phyloP scores from a whole-genome alignment of 2,888 invertebrate species.

The Galeruca laticollis region DNA sequence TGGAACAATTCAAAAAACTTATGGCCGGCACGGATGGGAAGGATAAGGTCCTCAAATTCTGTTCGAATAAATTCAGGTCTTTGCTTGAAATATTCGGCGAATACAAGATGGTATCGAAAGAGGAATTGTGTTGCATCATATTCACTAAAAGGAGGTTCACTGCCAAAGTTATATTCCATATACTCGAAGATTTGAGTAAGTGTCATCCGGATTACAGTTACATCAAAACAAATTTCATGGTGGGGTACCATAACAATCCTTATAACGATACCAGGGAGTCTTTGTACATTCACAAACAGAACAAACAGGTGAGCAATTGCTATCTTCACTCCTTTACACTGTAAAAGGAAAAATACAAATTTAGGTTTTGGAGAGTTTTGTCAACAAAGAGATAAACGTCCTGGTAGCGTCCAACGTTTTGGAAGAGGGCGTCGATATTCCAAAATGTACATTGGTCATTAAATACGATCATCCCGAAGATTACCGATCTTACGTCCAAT shows the following conservation, averaged over 20 bases:
- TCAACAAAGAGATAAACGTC: constrained; percentile 73
- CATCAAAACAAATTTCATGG: constrained; percentile 78
- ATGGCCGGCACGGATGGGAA: constrained; percentile 67
- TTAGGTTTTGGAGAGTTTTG: constrained; percentile 71
- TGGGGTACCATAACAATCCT: constrained; percentile 75
- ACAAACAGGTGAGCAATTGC: constrained; percentile 61
- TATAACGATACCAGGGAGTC: constrained; percentile 71
- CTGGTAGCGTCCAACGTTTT: constrained; percentile 83
- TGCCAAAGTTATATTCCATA: constrained; percentile 79
- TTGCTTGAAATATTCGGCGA: constrained; percentile 74
- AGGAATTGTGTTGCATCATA: constrained; percentile 76
- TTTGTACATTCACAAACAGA: constrained; percentile 67
- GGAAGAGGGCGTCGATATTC: constrained; percentile 92
- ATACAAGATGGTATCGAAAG: constrained; percentile 67
- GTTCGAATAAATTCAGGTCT: constrained; percentile 72
- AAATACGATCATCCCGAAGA: constrained; percentile 79
- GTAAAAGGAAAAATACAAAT: no score
- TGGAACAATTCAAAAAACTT: constrained; percentile 68
- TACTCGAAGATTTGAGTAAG: constrained; percentile 71
- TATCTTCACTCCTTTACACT: no score
- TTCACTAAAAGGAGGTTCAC: constrained; percentile 81
- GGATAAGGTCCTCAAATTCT: constrained; percentile 70
- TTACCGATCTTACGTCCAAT: constrained; percentile 87
- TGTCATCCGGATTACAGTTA: constrained; percentile 70
- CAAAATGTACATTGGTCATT: constrained; percentile 83